Percentiles rank a stretch among this genome's conserved stretches.
Conservation (phyloP, 2,888 invertebrate species). For the Campoplex capitator region DNA sequence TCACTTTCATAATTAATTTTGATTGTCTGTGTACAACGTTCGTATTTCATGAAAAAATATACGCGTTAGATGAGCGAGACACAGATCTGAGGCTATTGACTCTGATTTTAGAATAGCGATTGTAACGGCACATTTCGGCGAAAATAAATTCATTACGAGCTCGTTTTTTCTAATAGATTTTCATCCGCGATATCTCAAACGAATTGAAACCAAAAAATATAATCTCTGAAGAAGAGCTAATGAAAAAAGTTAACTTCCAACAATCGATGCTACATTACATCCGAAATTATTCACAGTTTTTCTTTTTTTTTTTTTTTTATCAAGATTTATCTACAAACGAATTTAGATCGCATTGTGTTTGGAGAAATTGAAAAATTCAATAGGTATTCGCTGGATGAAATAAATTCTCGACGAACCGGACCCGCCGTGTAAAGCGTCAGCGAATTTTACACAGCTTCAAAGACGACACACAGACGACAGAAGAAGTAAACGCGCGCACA, state of each 20-base stretch:
- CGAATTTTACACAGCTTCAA: constrained; percentile 34
- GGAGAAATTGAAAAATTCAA: background rate
- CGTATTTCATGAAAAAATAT: constrained; percentile 51
- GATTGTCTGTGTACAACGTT: constrained; percentile 19
- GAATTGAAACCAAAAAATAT: background rate
- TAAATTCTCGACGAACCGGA: constrained; percentile 62
- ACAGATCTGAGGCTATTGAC: constrained; percentile 49
- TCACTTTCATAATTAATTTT: constrained; percentile 26
- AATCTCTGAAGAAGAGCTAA: background rate
- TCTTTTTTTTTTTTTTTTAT: background rate
- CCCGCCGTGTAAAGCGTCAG: constrained; percentile 40
- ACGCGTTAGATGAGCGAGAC: constrained; percentile 47
- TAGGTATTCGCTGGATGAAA: constrained; percentile 2
- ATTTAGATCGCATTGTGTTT: background rate
- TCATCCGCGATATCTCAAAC: background rate
- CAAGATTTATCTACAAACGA: background rate
- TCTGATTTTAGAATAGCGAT: constrained; percentile 58
- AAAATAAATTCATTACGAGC: constrained; percentile 18
- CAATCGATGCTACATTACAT: background rate
- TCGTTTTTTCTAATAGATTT: background rate
- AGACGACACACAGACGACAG: constrained; percentile 52
- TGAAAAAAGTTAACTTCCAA: background rate
- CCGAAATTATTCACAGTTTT: background rate
- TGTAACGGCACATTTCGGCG: constrained; percentile 55
- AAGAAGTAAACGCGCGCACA: constrained; percentile 43